Conservation (phyloP, 2,113 vertebrate species). For the Salvelinus namaycush region DNA sequence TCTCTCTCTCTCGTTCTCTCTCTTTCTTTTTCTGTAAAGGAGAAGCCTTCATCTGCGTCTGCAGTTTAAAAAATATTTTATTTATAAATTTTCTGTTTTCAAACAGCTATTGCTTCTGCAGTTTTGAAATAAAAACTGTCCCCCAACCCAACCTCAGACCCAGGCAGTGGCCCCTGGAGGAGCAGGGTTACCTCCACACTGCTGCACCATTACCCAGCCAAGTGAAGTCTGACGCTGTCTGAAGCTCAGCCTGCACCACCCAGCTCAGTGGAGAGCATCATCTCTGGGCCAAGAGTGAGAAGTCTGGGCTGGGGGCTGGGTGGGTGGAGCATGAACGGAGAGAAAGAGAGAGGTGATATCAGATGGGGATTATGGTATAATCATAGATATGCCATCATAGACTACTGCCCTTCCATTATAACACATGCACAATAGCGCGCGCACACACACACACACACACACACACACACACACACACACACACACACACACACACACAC, state of each 20-base stretch:
- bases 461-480: constrained; percentile 4
- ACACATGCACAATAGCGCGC: not conserved
- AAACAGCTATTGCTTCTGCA: constrained; percentile 14
- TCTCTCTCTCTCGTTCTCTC: not conserved
- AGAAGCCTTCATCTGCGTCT: not conserved
- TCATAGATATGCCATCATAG: constrained; percentile 39
- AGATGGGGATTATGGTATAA: constrained; percentile 28
- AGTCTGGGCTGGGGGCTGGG: not conserved
- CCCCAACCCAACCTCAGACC: constrained; percentile 11
- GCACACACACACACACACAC: not conserved
- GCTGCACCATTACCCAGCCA: constrained; percentile 57
- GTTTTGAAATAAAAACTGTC: not conserved
- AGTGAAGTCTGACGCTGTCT: constrained; percentile 54
- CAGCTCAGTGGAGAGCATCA: not conserved
- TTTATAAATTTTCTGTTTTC: not conserved
- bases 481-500: constrained; percentile 36
- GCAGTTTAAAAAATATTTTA: too few relatives aligned
- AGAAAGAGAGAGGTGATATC: not conserved
- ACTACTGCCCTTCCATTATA: constrained; percentile 5
- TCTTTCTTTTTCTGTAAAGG: not conserved
- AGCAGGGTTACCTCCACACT: constrained; percentile 45
- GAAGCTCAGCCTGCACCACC: constrained; percentile 15
- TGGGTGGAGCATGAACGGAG: not conserved
- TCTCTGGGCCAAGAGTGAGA: constrained; percentile 7
- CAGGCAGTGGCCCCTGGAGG: constrained; percentile 46